Evolutionary conservation across 1,140 invertebrate genomes (phyloP).

Genomic region (Antheraea mylitta): DNA sequence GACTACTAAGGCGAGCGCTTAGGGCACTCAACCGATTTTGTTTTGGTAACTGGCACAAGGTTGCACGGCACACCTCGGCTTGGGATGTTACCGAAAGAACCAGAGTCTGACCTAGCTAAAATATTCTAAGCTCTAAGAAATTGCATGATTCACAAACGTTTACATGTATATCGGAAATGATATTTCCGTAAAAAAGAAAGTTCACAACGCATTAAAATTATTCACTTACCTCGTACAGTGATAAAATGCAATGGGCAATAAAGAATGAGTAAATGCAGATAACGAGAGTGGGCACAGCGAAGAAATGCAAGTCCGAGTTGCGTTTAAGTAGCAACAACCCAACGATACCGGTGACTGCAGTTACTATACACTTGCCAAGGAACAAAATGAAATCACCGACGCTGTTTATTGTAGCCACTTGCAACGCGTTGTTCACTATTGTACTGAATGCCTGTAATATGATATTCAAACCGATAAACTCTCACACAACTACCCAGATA

Average conservation of each 20-base stretch:
- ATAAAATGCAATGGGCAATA: slow-evolving; percentile 95
- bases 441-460: slow-evolving; percentile 88
- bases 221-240: slow-evolving; percentile 91
- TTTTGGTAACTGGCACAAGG: too few species aligned
- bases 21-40: too few species aligned
- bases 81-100: too few species aligned
- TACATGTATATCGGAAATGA: too few species aligned
- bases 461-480: background rate
- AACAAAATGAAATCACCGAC: slow-evolving; percentile 97
- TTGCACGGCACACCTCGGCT: too few species aligned
- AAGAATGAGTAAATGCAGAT: slow-evolving; percentile 95
- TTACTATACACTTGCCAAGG: slow-evolving; percentile 93
- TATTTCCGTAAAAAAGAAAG: too few species aligned
- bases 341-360: slow-evolving; percentile 86
- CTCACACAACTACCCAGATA: background rate
- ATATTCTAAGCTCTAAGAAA: too few species aligned
- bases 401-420: slow-evolving; percentile 95
- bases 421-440: slow-evolving; percentile 89
- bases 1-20: too few species aligned
- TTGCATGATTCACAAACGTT: too few species aligned
- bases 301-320: slow-evolving; percentile 87
- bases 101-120: too few species aligned
- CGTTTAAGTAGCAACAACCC: slow-evolving; percentile 87
- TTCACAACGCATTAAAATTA: too few species aligned
- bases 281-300: slow-evolving; percentile 91